Percentiles rank a stretch among this genome's conserved stretches.
Evolutionary conservation across 2,113 vertebrate species (phyloP).

Genomic region (Otis tarda): DNA sequence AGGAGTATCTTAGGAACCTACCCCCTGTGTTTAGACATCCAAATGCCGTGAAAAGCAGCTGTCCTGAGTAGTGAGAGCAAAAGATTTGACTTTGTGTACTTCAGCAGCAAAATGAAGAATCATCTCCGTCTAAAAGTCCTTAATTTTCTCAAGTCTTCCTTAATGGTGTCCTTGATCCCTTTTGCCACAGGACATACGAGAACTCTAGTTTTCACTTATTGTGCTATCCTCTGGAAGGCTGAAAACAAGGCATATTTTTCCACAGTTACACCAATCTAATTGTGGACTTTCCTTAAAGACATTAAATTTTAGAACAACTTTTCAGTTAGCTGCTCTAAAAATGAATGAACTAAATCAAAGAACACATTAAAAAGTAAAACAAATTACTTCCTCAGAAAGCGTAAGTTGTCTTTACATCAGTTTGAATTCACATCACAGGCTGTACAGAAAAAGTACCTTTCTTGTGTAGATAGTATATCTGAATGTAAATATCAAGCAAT

Average conservation of each 20-base stretch:
- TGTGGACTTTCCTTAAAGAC: background rate
- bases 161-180: fast-evolving
- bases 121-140: background rate
- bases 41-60: background rate
- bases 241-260: background rate
- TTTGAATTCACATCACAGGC: background rate
- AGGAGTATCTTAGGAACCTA: background rate
- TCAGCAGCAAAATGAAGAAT: background rate
- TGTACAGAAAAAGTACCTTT: background rate
- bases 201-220: background rate
- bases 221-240: background rate
- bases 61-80: background rate
- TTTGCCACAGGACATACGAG: background rate
- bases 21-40: background rate
- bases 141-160: background rate
- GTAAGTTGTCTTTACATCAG: background rate
- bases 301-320: background rate
- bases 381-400: background rate
- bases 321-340: background rate
- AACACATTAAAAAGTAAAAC: background rate
- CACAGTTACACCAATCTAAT: background rate
- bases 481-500: background rate
- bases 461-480: background rate
- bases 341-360: background rate
- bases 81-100: background rate